These are phyloP conservation scores for Actinostola sp. DNA, from an alignment of 92 coral and sea anemone species.

Conservation along the genomic window DNA sequence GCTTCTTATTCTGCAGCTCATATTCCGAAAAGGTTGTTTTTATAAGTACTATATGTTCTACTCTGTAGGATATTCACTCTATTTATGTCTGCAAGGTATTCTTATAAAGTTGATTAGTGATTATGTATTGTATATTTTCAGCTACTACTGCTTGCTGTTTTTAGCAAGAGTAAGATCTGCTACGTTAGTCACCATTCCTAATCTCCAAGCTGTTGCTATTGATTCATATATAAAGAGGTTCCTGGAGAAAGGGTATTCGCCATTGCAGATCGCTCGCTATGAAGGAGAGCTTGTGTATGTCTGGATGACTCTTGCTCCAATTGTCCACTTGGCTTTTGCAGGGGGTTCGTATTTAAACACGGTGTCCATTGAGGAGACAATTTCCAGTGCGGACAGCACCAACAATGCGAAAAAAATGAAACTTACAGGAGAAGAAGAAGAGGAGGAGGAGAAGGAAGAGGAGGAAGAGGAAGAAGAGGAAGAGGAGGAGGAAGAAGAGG, in stretches of 20 bases:
- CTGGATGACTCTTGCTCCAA: constrained; percentile 88
- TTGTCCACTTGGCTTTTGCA: constrained; percentile 84
- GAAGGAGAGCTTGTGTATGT: constrained; percentile 66
- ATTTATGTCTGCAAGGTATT: no score
- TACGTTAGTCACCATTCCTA: constrained; percentile 38
- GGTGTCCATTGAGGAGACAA: background rate
- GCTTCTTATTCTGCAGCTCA: no score
- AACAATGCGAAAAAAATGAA: background rate
- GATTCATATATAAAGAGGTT: constrained; percentile 66
- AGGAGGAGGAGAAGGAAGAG: background rate
- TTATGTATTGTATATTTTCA: constrained; percentile 13
- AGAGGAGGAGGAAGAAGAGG: background rate
- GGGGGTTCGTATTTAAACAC: no score
- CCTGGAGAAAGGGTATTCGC: constrained; percentile 36
- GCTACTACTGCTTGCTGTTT: constrained; percentile 75
- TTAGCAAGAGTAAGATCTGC: constrained; percentile 77
- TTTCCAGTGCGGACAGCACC: background rate
- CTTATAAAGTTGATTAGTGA: no score
- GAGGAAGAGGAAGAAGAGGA: no score
- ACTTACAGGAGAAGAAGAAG: background rate
- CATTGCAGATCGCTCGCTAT: constrained; percentile 53
- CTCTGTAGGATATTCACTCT: no score
- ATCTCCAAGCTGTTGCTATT: constrained; percentile 18
- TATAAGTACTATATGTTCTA: no score
- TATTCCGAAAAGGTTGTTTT: no score